phyloP scores from a whole-genome alignment of 2,888 invertebrate genomes.

The Eilema caniola region DNA sequence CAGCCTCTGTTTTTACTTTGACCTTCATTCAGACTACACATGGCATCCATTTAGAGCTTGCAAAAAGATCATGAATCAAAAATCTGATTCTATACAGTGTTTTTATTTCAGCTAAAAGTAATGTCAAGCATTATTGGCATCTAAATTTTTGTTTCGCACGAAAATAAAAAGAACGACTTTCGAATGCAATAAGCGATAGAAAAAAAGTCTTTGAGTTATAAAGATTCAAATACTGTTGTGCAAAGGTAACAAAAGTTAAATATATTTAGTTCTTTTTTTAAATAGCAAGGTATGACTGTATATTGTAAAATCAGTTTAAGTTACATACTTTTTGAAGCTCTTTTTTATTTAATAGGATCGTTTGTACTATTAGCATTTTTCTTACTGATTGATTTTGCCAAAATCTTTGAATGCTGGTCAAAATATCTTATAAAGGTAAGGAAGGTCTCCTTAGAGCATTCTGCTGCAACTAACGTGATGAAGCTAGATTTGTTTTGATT shows the following conservation, averaged over 20 bases:
- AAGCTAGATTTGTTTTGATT: no score
- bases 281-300: neutral
- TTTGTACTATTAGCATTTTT: no score
- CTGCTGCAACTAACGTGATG: no score
- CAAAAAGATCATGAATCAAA: conserved; percentile 5
- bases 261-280: neutral
- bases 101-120: neutral
- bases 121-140: neutral
- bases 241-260: neutral
- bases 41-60: conserved; percentile 3
- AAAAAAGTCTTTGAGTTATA: neutral
- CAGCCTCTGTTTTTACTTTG: conserved; percentile 7
- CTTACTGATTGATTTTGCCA: no score
- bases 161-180: neutral
- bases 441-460: no score
- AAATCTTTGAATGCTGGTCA: no score
- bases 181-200: neutral
- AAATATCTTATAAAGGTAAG: no score
- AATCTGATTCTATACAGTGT: conserved; percentile 5
- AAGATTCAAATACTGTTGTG: neutral
- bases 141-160: neutral
- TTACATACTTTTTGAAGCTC: no score
- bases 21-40: conserved; percentile 9
- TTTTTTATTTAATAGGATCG: no score
- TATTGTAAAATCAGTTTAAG: no score